Conservation (phyloP, 2,888 invertebrate genomes). For the Rotaria socialis region DNA sequence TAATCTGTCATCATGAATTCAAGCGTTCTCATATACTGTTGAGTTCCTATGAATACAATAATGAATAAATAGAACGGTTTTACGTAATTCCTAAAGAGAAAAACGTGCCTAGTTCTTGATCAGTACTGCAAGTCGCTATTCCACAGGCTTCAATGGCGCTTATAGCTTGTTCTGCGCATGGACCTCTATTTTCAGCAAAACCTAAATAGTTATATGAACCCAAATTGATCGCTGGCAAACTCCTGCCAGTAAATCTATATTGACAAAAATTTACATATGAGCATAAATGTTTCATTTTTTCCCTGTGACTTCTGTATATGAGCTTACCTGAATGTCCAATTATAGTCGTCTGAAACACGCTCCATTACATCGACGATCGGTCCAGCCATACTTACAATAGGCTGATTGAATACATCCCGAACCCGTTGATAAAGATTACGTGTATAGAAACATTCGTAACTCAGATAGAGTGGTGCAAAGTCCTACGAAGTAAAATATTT, state of each 20-base stretch:
- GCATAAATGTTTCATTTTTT: too few species aligned
- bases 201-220: conserved; percentile 98
- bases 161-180: conserved; percentile 74
- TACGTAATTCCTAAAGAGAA: not conserved
- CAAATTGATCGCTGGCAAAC: conserved; percentile 79
- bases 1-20: conserved; percentile 79
- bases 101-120: conserved; percentile 40
- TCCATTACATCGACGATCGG: conserved; percentile 78
- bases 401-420: conserved; percentile 89
- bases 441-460: conserved; percentile 68
- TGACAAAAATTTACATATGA: not conserved
- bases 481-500: conserved; percentile 47
- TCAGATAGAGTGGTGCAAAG: conserved; percentile 61
- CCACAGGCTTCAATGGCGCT: conserved; percentile 70
- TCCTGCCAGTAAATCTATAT: conserved; percentile 67
- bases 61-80: not conserved
- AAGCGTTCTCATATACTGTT: conserved; percentile 72
- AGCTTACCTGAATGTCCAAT: conserved; percentile 78
- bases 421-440: conserved; percentile 86
- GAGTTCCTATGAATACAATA: conserved; percentile 58
- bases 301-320: too few species aligned
- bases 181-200: conserved; percentile 78
- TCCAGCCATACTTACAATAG: conserved; percentile 87
- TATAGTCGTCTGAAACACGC: conserved; percentile 76
- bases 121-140: conserved; percentile 61